phyloP scores from a whole-genome alignment of 2,113 vertebrate species.

The Fregata magnificens region DNA sequence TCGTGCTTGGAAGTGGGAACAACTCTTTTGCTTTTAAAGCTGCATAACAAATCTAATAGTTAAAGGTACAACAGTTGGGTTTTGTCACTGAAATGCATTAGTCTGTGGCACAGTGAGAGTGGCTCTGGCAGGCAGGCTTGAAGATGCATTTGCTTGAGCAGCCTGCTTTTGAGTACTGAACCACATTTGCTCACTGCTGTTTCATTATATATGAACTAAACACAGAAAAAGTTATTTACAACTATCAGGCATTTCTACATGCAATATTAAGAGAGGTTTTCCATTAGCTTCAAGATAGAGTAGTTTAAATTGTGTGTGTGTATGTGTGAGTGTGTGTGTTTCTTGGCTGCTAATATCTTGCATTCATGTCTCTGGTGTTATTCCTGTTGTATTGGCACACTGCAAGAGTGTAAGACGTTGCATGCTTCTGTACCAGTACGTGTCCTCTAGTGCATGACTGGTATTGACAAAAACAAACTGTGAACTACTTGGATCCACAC shows the following conservation, averaged over 20 bases:
- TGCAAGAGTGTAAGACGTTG: background rate
- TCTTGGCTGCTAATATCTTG: background rate
- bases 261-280: background rate
- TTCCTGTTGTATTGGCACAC: background rate
- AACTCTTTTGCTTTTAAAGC: background rate
- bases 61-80: background rate
- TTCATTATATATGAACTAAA: slow-evolving; percentile 12
- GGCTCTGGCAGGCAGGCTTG: background rate
- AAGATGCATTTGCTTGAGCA: background rate
- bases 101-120: background rate
- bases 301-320: background rate
- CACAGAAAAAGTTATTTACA: background rate
- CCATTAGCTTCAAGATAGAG: background rate
- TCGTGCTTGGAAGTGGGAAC: background rate
- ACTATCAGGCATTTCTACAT: background rate
- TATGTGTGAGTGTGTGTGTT: background rate
- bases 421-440: background rate
- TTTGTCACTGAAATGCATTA: background rate
- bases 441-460: background rate
- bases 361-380: background rate
- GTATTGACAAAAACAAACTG: background rate
- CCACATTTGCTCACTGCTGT: background rate
- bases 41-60: background rate
- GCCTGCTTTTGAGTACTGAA: background rate
- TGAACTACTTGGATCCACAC: fast-evolving